Percentiles rank a stretch among this genome's conserved stretches.
These are phyloP conservation scores for Phyllotreta cruciferae DNA, from an alignment of 2,888 invertebrate genomes.

Conservation along the genomic window DNA sequence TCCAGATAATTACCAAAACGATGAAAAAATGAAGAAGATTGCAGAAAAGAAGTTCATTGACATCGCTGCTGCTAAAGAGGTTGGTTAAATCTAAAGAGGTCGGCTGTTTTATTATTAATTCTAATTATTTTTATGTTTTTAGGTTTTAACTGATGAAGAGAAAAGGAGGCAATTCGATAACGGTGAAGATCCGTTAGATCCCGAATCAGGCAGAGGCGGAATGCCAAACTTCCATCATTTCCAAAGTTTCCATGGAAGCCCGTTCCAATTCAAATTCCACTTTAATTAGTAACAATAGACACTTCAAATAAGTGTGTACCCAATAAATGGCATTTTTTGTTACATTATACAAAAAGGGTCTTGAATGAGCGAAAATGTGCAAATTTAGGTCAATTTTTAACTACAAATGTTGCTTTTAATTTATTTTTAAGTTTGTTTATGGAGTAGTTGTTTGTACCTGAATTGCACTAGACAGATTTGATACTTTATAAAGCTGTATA, in stretches of 20 bases:
- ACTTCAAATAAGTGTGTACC: background rate
- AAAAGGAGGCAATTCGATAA: slow-evolving; percentile 93
- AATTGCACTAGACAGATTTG: slow-evolving; percentile 22
- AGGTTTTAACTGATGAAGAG: slow-evolving; percentile 83
- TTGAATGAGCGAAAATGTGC: background rate
- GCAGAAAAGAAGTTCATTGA: slow-evolving; percentile 99
- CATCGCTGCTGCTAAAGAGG: slow-evolving; percentile 98
- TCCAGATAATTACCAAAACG: slow-evolving; percentile 88
- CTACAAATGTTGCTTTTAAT: background rate
- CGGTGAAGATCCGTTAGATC: slow-evolving; percentile 97
- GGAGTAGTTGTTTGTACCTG: slow-evolving; percentile 18
- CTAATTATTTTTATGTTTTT: slow-evolving; percentile 30
- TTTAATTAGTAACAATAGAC: slow-evolving; percentile 76
- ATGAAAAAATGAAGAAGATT: slow-evolving; percentile 86
- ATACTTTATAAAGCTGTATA: slow-evolving; percentile 20
- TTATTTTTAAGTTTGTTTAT: slow-evolving; percentile 1
- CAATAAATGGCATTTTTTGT: slow-evolving; percentile 11
- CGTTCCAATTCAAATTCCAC: slow-evolving; percentile 97
- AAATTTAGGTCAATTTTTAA: slow-evolving; percentile 1
- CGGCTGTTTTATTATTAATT: slow-evolving; percentile 17
- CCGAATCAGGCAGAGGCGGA: slow-evolving; percentile 76
- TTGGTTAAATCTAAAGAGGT: slow-evolving; percentile 64
- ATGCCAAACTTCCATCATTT: slow-evolving; percentile 81
- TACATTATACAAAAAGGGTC: background rate
- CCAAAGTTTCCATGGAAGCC: slow-evolving; percentile 76